Conservation (phyloP, 1,140 invertebrate species). For the Pseudomyrmex gracilis region DNA sequence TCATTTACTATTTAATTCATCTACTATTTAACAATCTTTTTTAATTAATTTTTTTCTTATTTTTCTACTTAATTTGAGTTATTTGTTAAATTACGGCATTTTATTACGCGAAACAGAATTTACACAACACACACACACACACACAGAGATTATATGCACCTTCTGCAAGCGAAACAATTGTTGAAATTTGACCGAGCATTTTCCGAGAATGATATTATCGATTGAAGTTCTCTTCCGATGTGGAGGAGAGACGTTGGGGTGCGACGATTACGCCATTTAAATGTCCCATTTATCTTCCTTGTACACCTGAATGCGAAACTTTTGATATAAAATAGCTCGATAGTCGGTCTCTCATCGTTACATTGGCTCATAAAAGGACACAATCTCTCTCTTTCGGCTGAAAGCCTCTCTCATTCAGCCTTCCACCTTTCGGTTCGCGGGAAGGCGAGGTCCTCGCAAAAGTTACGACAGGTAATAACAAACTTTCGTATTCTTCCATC, state of each 20-base stretch:
- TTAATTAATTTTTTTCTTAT: background rate
- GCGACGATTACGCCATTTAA: conserved; percentile 45
- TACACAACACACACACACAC: too few relatives aligned
- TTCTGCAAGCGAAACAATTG: background rate
- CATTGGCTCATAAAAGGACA: conserved; percentile 54
- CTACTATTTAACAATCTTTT: background rate
- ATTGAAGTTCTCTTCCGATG: conserved; percentile 21
- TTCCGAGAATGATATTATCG: conserved; percentile 37
- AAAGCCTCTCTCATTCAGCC: conserved; percentile 11
- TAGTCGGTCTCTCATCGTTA: conserved; percentile 48
- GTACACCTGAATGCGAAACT: conserved; percentile 48
- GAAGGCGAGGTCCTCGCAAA: conserved; percentile 6
- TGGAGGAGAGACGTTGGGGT: conserved; percentile 30
- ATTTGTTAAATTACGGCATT: background rate
- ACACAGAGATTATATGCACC: too few relatives aligned
- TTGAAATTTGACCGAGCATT: conserved; percentile 15
- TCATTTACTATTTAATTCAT: background rate
- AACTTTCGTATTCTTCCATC: conserved; percentile 70
- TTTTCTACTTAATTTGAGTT: background rate
- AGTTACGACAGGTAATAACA: conserved; percentile 68
- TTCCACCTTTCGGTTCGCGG: background rate
- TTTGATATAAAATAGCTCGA: conserved; percentile 61
- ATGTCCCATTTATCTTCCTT: conserved; percentile 53
- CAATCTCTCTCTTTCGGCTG: conserved; percentile 48
- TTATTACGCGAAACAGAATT: background rate